Evolutionary conservation across 1,140 invertebrate species (phyloP), one percentile per base, ranked within the genome.

Genomic region (Alviniconcha marisindica): DNA sequence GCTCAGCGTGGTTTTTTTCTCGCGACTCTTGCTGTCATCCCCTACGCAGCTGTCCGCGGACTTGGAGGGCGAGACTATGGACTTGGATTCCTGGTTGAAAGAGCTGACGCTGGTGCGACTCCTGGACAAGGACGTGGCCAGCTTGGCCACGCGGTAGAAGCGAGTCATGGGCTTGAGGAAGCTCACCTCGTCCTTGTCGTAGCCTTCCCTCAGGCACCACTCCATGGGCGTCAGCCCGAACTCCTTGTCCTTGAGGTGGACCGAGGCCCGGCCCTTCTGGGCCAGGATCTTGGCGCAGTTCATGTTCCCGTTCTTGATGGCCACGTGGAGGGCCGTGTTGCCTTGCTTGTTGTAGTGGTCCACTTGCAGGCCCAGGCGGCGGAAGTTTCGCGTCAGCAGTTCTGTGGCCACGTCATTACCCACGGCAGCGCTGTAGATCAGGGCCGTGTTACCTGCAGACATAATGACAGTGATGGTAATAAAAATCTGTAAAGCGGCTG

Each of bases 351-450:
- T 92, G n/a, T 74, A 83, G 74, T 89, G 86, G 79, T 92, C 91
- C 7, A 92, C 87, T 31, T 87, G 86, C 21, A 92, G 83, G 3
- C 91, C 91, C 1, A 92, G 87, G 18, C 91, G 85, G 14, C 91
- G 87, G 83, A 92, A 92, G 80, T 89, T 88, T 21, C 88, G 88
- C 0, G 90, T 83, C 5, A 92, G 84, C 18, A 91, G 87, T 60
- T 92, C 90, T 5, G 87, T 86, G n/a, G 88, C 91, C 14, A 90
- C 86, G 79, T 92, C 91, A 69, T 92, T 92, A n/a, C 91, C 91
- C 31, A 91, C 90, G 77, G 85, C 88, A 5, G 91, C 87, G 76
- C 90, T 87, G 83, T 91, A 90, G n/a, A 91, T 89, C 69, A 92
- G 82, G 10, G 91, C 87, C 7, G 89, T 91, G 77, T 92, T 91